Evolutionary conservation across 2,113 vertebrate genomes (phyloP).

Genomic region (Heteronetta atricapilla): DNA sequence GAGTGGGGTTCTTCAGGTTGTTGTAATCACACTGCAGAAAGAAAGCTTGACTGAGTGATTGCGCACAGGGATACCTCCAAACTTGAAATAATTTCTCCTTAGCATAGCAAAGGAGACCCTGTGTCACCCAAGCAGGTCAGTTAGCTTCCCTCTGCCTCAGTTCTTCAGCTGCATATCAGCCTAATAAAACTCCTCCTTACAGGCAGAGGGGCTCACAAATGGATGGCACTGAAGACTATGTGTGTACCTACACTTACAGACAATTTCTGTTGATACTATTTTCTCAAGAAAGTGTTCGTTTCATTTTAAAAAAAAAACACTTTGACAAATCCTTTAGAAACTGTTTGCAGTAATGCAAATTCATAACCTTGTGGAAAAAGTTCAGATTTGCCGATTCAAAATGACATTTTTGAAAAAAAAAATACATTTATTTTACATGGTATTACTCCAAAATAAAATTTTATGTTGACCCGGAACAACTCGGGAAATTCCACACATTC

Average conservation of each 20-base stretch:
- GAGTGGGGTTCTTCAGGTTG: neutral
- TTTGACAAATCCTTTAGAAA: neutral
- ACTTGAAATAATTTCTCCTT: neutral
- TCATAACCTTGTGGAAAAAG: neutral
- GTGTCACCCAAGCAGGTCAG: neutral
- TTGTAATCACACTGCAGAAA: neutral
- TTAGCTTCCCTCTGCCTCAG: neutral
- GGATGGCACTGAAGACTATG: neutral
- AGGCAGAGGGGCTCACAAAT: neutral
- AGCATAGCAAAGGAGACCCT: neutral
- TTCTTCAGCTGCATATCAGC: neutral
- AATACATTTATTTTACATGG: neutral
- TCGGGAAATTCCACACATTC: neutral
- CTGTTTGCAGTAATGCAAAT: accelerated
- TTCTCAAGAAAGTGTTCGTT: neutral
- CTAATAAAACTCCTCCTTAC: neutral
- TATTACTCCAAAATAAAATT: neutral
- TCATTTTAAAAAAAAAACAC: neutral
- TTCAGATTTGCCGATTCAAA: neutral
- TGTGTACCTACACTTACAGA: neutral
- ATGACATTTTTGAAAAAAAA: no score
- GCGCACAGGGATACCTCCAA: neutral
- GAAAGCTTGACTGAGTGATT: neutral
- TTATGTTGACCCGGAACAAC: neutral
- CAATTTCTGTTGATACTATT: neutral